phyloP scores from a whole-genome alignment of 2,888 invertebrate genomes.

The Pogonocherus hispidulus region DNA sequence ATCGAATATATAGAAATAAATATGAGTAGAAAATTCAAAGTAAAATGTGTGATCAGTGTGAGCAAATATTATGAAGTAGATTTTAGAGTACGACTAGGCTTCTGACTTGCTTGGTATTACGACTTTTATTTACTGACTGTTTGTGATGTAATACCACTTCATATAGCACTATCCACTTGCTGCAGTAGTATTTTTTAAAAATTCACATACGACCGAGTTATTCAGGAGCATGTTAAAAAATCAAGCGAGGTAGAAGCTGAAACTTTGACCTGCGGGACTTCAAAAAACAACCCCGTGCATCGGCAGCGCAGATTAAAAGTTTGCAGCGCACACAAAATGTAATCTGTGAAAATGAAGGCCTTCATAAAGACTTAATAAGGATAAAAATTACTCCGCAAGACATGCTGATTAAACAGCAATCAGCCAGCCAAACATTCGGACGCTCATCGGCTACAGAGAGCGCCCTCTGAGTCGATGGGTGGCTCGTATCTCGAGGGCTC shows the following conservation, averaged over 20 bases:
- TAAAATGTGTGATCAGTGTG: no score
- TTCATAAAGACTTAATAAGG: constrained; percentile 62
- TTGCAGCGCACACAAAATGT: constrained; percentile 58
- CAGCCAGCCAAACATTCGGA: constrained; percentile 62
- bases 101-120: no score
- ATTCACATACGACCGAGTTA: no score
- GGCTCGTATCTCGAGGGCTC: constrained; percentile 64
- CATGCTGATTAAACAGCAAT: constrained; percentile 67
- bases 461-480: constrained; percentile 59
- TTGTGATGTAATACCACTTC: no score
- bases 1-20: no score
- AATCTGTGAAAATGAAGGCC: constrained; percentile 57
- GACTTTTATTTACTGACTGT: no score
- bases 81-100: no score
- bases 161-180: no score
- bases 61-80: no score
- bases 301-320: constrained; percentile 36
- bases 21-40: no score
- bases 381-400: constrained; percentile 66
- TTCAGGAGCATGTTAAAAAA: neutral
- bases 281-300: neutral
- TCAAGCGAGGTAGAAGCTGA: neutral
- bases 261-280: neutral
- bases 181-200: no score
- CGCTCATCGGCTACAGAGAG: constrained; percentile 53